A percentile compares a stretch with the other conserved stretches of the same genome.
These are phyloP conservation scores for Pyrochroa serraticornis DNA, from an alignment of 2,888 invertebrate species.

Conservation along the genomic window DNA sequence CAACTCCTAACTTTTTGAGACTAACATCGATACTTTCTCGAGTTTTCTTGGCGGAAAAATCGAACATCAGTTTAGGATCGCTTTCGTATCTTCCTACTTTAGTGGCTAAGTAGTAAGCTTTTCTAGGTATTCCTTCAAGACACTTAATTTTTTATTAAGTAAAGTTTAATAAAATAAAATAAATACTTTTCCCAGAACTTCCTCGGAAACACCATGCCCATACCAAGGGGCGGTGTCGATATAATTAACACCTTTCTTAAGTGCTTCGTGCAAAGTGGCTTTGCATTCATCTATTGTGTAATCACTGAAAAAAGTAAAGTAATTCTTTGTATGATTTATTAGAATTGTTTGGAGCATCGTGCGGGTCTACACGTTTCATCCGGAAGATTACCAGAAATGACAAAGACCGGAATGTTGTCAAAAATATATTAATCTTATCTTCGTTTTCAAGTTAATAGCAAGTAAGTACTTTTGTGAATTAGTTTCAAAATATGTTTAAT, in stretches of 20 bases:
- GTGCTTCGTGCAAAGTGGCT: conserved; percentile 70
- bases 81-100: conserved; percentile 88
- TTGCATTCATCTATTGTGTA: conserved; percentile 72
- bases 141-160: conserved; percentile 61
- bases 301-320: conserved; percentile 59
- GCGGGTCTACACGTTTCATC: no score
- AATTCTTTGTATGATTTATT: no score
- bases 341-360: no score
- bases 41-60: conserved; percentile 81
- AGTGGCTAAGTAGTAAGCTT: conserved; percentile 87
- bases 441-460: no score
- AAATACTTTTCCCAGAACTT: conserved; percentile 75
- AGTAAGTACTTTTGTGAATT: no score
- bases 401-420: no score
- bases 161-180: background rate
- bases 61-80: conserved; percentile 77
- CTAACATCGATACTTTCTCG: conserved; percentile 77
- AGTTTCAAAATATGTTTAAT: no score
- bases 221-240: conserved; percentile 94
- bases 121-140: conserved; percentile 76
- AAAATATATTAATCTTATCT: no score
- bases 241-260: conserved; percentile 85
- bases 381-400: no score
- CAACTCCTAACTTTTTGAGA: conserved; percentile 72
- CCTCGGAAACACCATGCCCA: conserved; percentile 86